Evolutionary conservation across 2,888 invertebrate species (phyloP), one percentile per base, ranked within the genome.

Genomic region (Seira sanloemensis): DNA sequence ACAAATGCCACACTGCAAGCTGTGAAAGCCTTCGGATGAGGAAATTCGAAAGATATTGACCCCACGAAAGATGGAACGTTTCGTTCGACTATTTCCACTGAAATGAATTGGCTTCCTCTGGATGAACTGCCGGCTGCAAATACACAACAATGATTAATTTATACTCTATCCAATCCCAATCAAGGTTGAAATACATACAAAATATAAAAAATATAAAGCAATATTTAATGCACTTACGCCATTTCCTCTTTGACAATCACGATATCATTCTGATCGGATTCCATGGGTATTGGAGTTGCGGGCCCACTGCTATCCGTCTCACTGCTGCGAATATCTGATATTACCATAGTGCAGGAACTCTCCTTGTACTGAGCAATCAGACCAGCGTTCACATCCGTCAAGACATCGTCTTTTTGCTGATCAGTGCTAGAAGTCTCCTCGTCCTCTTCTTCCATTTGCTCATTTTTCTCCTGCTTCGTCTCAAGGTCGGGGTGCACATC

Each of bases 341-440:
- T 77, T 2, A 67, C 76, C 68, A 77, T 23, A 16, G 54, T 77
- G 21, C 76, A 77, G 0, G 27, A 23, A 23, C 16, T 67, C 54
- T 67, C 68, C 67, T 77, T 54, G 19, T 77, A 77, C 37, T 37
- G 37, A 37, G 5, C 37, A 37, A 37, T 37, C 4, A 37, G 5
- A 4, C 4, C 4, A 37, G 5, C 37, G 12, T 7, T 37, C 4
- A 37, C 37, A 4, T 7, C 4, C 5, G 4, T 12, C 4, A 12
- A 37, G 5, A 12, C 37, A 12, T 37, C 37, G 5, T 7, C 37
- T 7, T 37, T 37, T 37, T 37, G 5, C 12, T 37, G 37, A 4
- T 37, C 5, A 37, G 37, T 37, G 5, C 12, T 4, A 37, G 37
- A 37, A 7, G 37, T 37, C 12, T 37, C 5, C 12, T 37, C 37